phyloP scores from a whole-genome alignment of 2,113 vertebrate species.

The Stercorarius parasiticus region DNA sequence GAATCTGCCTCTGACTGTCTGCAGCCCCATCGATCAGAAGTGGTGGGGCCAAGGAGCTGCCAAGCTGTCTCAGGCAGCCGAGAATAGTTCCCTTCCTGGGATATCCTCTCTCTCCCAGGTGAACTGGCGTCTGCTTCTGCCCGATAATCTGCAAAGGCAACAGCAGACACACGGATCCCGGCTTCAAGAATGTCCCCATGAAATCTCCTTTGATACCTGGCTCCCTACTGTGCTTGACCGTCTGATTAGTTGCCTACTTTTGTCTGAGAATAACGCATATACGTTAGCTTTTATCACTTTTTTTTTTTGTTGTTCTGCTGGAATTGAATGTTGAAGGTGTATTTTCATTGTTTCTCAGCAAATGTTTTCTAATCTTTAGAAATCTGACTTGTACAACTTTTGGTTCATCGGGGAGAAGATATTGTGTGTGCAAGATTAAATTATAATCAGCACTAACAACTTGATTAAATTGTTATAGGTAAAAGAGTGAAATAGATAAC shows the following conservation, averaged over 20 bases:
- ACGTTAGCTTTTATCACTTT: neutral
- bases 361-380: neutral
- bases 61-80: accelerated
- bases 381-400: neutral
- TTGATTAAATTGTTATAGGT: neutral
- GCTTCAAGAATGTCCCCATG: neutral
- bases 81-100: neutral
- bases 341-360: neutral
- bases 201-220: neutral
- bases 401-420: neutral
- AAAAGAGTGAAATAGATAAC: neutral
- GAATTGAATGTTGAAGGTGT: neutral
- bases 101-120: neutral
- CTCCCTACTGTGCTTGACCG: neutral
- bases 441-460: neutral
- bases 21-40: accelerated
- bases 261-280: neutral
- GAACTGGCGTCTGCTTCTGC: neutral
- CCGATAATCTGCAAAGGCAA: neutral
- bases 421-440: neutral
- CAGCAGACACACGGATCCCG: neutral
- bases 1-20: neutral
- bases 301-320: neutral
- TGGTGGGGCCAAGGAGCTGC: neutral
- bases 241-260: neutral